Conservation (phyloP, 2,888 invertebrate species). For the Drosophila putrida region DNA sequence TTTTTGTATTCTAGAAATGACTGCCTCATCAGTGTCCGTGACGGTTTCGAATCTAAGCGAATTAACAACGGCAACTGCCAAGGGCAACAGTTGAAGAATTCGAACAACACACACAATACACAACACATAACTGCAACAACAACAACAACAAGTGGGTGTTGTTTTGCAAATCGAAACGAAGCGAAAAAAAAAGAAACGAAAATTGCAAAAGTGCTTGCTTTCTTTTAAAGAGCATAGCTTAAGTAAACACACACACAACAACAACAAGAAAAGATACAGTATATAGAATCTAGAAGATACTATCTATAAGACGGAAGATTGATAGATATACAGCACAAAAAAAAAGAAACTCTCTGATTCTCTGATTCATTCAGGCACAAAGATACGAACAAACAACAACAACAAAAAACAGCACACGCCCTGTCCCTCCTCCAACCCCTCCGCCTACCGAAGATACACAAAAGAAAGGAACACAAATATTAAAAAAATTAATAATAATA, state of each 20-base stretch:
- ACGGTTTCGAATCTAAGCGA: conserved; percentile 60
- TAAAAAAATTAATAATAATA: not conserved
- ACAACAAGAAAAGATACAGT: conserved; percentile 11
- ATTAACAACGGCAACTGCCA: conserved; percentile 46
- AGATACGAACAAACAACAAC: conserved; percentile 16
- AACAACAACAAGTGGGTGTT: conserved; percentile 4
- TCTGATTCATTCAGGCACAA: conserved; percentile 16
- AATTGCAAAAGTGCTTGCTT: not conserved
- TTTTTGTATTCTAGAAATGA: conserved; percentile 59
- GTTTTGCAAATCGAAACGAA: conserved; percentile 6
- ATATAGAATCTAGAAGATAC: conserved; percentile 12
- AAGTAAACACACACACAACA: conserved; percentile 1
- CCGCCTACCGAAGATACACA: not conserved
- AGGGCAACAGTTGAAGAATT: conserved; percentile 48
- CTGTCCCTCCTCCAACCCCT: no score
- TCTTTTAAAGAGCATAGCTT: not conserved
- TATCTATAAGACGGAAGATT: conserved; percentile 13
- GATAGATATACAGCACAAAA: conserved; percentile 10
- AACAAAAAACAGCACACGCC: not conserved
- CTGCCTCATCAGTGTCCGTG: conserved; percentile 58
- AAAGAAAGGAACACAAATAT: not conserved
- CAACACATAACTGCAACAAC: not conserved
- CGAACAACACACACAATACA: not conserved
- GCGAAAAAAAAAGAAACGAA: conserved; percentile 3
- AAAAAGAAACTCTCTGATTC: not conserved